Evolutionary conservation across 2,888 invertebrate species (phyloP).

Genomic region (Lasioglossum morio): DNA sequence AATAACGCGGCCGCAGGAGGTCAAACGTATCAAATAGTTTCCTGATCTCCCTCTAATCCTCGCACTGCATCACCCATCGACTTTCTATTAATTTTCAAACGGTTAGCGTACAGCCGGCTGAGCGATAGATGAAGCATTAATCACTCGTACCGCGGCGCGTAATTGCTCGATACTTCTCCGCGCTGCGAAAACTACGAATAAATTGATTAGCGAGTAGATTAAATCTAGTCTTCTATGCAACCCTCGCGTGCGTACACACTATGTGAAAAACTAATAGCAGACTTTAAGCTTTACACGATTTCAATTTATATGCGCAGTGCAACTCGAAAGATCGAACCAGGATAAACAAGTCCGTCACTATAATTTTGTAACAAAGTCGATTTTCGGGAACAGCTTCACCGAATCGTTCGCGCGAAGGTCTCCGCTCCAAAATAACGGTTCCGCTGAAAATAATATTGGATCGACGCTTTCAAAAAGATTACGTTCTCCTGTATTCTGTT

Average conservation of each 20-base stretch:
- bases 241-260: slow-evolving; percentile 25
- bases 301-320: no score
- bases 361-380: not conserved
- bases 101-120: slow-evolving; percentile 2
- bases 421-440: not conserved
- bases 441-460: not conserved
- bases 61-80: slow-evolving; percentile 8
- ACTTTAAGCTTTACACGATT: no score
- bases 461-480: not conserved
- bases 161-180: slow-evolving; percentile 43
- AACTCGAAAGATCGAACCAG: no score
- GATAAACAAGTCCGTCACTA: no score
- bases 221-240: slow-evolving; percentile 39
- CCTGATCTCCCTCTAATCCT: not conserved
- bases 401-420: not conserved
- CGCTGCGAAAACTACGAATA: slow-evolving; percentile 37
- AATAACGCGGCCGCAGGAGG: not conserved
- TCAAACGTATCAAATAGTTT: not conserved
- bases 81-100: slow-evolving; percentile 34
- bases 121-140: slow-evolving; percentile 55
- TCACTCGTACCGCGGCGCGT: slow-evolving; percentile 41
- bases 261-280: not conserved
- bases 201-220: slow-evolving; percentile 53
- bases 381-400: slow-evolving; percentile 3
- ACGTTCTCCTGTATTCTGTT: not conserved